These are phyloP conservation scores for Limnephilus marmoratus DNA, from an alignment of 2,888 invertebrate species.

Conservation along the genomic window DNA sequence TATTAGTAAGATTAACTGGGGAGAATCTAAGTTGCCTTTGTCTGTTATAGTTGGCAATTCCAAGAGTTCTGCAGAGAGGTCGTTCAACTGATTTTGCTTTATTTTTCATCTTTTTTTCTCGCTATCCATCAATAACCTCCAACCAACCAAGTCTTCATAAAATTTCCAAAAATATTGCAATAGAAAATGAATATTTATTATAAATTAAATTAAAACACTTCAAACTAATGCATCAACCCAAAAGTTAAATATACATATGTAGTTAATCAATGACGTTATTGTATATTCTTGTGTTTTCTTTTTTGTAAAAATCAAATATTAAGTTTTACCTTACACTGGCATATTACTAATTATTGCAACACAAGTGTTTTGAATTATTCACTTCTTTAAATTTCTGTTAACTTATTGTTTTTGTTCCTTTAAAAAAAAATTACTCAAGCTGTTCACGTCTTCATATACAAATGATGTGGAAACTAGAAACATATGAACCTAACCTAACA, in stretches of 20 bases:
- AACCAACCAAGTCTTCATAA: too few species aligned
- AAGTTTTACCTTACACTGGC: neutral
- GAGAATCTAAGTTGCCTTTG: too few species aligned
- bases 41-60: too few species aligned
- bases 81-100: too few species aligned
- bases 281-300: neutral
- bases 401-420: neutral
- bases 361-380: neutral
- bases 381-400: neutral
- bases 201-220: neutral
- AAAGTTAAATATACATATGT: neutral
- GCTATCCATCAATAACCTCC: too few species aligned
- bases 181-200: neutral
- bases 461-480: conserved; percentile 60
- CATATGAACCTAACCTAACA: conserved; percentile 71
- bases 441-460: neutral
- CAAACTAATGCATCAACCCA: neutral
- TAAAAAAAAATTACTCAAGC: neutral
- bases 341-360: neutral
- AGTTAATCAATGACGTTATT: neutral
- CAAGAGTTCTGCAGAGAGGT: too few species aligned
- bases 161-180: neutral
- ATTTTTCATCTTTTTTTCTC: too few species aligned
- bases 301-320: neutral
- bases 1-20: too few species aligned